Evolutionary conservation across 92 coral and sea anemone genomes (phyloP), one percentile per base, ranked within the genome.

Genomic region (Epizoanthus stellaris): DNA sequence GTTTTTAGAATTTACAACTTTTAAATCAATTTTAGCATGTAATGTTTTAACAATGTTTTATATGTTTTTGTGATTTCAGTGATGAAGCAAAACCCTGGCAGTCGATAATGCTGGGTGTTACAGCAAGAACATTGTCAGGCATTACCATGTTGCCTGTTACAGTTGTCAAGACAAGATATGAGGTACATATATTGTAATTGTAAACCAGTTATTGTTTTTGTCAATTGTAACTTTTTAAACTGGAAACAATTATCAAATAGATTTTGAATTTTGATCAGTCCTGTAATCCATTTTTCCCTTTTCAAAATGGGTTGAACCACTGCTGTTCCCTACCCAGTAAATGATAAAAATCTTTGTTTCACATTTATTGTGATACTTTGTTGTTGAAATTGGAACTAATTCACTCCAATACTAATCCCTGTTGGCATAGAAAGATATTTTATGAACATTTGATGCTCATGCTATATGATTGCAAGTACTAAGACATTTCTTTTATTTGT

Each of bases 141-240:
- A 67, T 96, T 43, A 83, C 80, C 61, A 84, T 95, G 38, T 75
- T 94, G 79, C 99, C 99, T 30, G 92, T 96, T 62, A 96, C 95
- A 65, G 99, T 96, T 59, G 91, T 96, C 58, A 96, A 96, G 84
- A 92, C 95, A 64, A 89, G 98, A 91, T 94, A 75, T 76, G 98
- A 96, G 97, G 99, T 96, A 85, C 10, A 21, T 58, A 20, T 0
- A n/a, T n/a, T n/a, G n/a, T n/a, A n/a, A 30, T 0, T 39, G 23
- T 47, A 9, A 21, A 4, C 25, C 60, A 11, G 0, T 1, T 25
- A 2, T 17, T 47, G 54, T 15, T 52, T 38, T 76, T 76, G 7
- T 14, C 52, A 45, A 0, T 5, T 45, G 9, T 45, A 45, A 45
- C 8, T 5, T 45, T 45, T 45, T 6, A 5, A 45, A 5, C 52